Evolutionary conservation across 2,797 vertebrate genomes (phyloP), one percentile per base, ranked within the genome.

Genomic region (Botia kubotai): DNA sequence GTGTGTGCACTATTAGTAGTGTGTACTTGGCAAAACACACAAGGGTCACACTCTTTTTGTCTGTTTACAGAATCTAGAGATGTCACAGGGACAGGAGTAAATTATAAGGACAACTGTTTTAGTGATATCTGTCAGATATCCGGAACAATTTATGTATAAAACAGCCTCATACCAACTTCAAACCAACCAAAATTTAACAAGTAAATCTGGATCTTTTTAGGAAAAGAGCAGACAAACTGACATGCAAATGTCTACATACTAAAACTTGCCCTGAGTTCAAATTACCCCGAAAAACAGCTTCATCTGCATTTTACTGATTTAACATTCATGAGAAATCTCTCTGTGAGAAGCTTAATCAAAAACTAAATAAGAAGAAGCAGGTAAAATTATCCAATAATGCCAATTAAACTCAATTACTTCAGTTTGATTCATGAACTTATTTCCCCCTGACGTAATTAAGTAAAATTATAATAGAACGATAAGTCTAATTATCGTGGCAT

Each of bases 161-260:
- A 46, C 29, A 65, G 29, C n/a, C 39, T 78, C 50, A 71, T 13
- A 17, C 6, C 23, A 62, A 2, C 19, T 14, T 60, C 43, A 46
- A 68, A 60, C 21, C 17, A n/a, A 6, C 65, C 55, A 46, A 63
- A 16, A 63, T 6, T 16, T 14, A 63, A 14, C 72, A 79, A 13
- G 13, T 48, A 52, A 75, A 76, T 72, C 79, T 85, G 83, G 81
- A 74, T 60, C 68, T 57, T 67, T 81, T 87, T 78, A 81, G 73
- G 36, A 72, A 7, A 82, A 80, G 69, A 39, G 73, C 67, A 82
- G 72, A 48, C 71, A 78, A 79, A 75, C 53, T 29, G 19, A 72
- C 75, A 75, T 72, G 83, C 80, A 85, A 72, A 67, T 50, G 58
- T 48, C 78, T 80, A 11, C 14, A 66, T 19, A 55, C 13, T 7